phyloP scores from a whole-genome alignment of 1,140 invertebrate genomes.

The Neomicropteryx cornuta region DNA sequence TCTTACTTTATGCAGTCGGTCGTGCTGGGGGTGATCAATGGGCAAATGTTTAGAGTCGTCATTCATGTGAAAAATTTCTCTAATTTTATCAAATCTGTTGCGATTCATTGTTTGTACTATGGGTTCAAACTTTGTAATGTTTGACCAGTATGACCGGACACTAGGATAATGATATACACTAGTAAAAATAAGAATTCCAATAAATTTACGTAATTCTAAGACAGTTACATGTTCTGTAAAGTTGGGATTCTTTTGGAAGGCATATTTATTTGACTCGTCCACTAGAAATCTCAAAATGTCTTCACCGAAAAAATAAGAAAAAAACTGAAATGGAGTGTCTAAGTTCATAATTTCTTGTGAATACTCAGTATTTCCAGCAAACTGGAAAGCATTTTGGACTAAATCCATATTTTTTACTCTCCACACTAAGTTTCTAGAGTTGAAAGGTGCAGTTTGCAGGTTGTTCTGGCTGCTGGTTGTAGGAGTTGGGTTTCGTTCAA shows the following conservation, averaged over 20 bases:
- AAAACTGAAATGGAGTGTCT: constrained; percentile 2
- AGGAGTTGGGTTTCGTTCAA: background rate
- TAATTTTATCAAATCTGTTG: constrained; percentile 9
- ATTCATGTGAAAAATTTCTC: constrained; percentile 19
- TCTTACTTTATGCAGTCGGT: constrained; percentile 26
- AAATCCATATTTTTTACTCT: constrained; percentile 3
- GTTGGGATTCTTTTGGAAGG: constrained; percentile 2
- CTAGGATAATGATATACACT: constrained; percentile 22
- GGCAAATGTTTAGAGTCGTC: constrained; percentile 20
- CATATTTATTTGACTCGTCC: constrained; percentile 1
- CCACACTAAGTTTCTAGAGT: background rate
- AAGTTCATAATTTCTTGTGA: constrained; percentile 2
- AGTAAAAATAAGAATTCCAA: constrained; percentile 23
- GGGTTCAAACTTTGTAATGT: constrained; percentile 3
- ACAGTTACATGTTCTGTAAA: constrained; percentile 1
- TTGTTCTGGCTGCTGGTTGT: background rate
- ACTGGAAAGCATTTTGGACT: constrained; percentile 2
- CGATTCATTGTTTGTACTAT: constrained; percentile 1
- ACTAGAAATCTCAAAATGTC: constrained; percentile 2
- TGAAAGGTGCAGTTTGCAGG: background rate
- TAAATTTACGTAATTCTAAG: constrained; percentile 21
- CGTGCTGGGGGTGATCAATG: constrained; percentile 18
- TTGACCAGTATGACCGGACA: constrained; percentile 20
- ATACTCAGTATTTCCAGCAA: constrained; percentile 1
- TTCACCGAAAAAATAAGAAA: constrained; percentile 2